A percentile compares a stretch with the other conserved stretches of the same genome.
Conservation (phyloP, 2,113 vertebrate species). For the Piliocolobus tephrosceles region DNA sequence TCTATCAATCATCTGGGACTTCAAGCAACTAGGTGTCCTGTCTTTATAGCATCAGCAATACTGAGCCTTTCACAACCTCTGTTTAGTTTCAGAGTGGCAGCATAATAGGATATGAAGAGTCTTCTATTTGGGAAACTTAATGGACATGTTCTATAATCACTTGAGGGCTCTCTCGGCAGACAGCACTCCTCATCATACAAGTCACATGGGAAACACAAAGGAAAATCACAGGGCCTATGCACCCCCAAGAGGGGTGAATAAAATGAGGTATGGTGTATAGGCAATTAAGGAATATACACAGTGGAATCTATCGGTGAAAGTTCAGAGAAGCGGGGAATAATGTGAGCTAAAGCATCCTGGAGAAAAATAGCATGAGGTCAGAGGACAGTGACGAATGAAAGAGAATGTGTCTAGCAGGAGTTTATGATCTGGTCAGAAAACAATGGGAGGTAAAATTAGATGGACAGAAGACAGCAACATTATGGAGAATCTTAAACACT, state of each 20-base stretch:
- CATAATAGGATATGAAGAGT: conserved; percentile 7
- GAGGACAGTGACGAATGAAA: neutral
- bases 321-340: neutral
- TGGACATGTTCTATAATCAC: conserved; percentile 34
- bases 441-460: neutral
- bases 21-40: neutral
- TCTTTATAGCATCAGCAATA: neutral
- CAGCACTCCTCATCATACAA: neutral
- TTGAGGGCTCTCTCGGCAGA: conserved; percentile 28
- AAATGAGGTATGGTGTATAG: neutral
- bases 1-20: neutral
- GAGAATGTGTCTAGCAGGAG: neutral
- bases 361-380: neutral
- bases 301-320: neutral
- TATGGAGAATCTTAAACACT: neutral
- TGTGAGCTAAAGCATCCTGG: neutral
- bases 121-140: neutral
- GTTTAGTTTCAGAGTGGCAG: neutral
- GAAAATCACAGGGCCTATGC: neutral
- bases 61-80: neutral
- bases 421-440: neutral
- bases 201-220: neutral
- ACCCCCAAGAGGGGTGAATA: neutral
- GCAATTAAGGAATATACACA: neutral
- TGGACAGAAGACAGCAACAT: neutral